phyloP scores from a whole-genome alignment of 53 echinoderm and acorn worm species.

The Holothuria scabra region DNA sequence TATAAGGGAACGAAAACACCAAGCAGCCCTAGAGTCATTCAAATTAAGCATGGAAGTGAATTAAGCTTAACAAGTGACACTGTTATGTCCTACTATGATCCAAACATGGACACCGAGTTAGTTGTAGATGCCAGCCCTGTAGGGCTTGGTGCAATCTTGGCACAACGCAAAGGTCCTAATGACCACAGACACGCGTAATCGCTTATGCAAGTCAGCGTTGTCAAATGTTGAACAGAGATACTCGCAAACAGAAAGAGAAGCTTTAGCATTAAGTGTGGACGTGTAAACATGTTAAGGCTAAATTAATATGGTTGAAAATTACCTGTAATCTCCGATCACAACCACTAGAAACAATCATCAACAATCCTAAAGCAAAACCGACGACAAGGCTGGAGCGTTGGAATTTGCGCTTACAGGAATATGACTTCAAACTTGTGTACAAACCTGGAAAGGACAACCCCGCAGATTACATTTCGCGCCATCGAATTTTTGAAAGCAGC shows the following conservation, averaged over 20 bases:
- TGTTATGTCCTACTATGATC: too few relatives aligned
- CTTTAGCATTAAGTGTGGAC: slow-evolving; percentile 20
- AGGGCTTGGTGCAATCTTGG: slow-evolving; percentile 11
- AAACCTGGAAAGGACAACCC: slow-evolving; percentile 70
- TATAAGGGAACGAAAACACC: too few relatives aligned
- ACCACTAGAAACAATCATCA: slow-evolving; percentile 30
- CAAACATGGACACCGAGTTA: background rate
- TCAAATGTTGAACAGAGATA: background rate
- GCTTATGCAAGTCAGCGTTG: slow-evolving; percentile 13
- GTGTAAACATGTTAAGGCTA: background rate
- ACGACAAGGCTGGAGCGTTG: too few relatives aligned
- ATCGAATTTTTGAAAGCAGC: slow-evolving; percentile 18
- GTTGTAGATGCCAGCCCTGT: slow-evolving; percentile 34
- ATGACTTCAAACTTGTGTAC: slow-evolving; percentile 66
- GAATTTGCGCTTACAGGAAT: slow-evolving; percentile 67
- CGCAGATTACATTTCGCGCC: slow-evolving; percentile 78
- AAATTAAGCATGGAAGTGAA: background rate
- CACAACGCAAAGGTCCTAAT: background rate
- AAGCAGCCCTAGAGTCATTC: too few relatives aligned
- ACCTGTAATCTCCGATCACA: slow-evolving; percentile 43
- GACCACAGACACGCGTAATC: background rate
- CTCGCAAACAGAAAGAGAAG: slow-evolving; percentile 18
- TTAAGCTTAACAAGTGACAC: too few relatives aligned
- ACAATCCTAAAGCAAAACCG: slow-evolving; percentile 53
- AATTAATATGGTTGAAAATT: background rate